phyloP scores from a whole-genome alignment of 2,888 invertebrate species.

The Mythimna loreyi region DNA sequence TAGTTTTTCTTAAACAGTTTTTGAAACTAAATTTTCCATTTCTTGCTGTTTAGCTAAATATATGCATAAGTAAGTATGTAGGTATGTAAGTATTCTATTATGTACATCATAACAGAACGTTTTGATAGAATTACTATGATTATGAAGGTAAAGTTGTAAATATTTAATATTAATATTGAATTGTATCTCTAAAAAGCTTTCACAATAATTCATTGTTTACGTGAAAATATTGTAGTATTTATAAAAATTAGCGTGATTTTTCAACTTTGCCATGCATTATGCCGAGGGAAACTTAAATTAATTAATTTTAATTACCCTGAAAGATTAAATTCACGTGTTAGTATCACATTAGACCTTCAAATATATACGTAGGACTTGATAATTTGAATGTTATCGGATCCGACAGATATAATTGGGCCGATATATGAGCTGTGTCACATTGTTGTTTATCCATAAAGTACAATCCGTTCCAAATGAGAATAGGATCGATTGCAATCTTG shows the following conservation, averaged over 20 bases:
- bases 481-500: too few relatives aligned
- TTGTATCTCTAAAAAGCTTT: slow-evolving; percentile 26
- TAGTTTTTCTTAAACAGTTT: too few relatives aligned
- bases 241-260: slow-evolving; percentile 5
- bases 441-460: too few relatives aligned
- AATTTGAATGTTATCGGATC: background rate
- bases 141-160: background rate
- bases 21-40: too few relatives aligned
- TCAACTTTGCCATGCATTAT: background rate
- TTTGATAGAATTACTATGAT: background rate
- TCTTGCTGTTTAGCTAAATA: too few relatives aligned
- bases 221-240: background rate
- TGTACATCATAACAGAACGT: background rate
- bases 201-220: background rate
- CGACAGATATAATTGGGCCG: too few relatives aligned
- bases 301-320: slow-evolving; percentile 19
- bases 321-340: slow-evolving; percentile 1
- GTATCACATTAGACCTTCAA: background rate
- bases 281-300: background rate
- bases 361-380: background rate
- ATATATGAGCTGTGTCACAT: too few relatives aligned
- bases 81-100: background rate
- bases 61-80: too few relatives aligned
- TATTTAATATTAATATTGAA: background rate
- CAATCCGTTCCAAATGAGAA: too few relatives aligned